phyloP scores from a whole-genome alignment of 1,140 invertebrate species.

The Dendrolimus punctatus region DNA sequence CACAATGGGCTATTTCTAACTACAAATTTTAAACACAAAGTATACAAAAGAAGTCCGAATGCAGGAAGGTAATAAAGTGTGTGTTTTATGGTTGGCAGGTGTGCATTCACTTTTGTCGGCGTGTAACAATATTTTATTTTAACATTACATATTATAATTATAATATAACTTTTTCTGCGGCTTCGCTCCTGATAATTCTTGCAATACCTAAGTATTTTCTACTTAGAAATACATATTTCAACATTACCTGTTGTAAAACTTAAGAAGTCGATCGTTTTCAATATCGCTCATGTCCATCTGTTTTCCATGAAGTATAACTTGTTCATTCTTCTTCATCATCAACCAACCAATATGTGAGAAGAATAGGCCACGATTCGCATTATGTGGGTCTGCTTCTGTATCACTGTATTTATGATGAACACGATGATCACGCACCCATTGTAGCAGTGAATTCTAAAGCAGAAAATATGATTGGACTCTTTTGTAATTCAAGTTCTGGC shows the following conservation, averaged over 20 bases:
- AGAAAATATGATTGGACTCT: neutral
- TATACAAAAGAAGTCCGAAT: no score
- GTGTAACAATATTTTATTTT: no score
- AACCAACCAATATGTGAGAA: slow-evolving; percentile 91
- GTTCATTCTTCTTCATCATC: slow-evolving; percentile 83
- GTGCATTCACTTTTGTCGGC: no score
- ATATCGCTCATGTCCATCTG: slow-evolving; percentile 84
- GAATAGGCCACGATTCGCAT: slow-evolving; percentile 86
- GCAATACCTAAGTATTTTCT: neutral
- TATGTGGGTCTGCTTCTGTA: slow-evolving; percentile 87
- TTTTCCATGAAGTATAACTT: slow-evolving; percentile 78
- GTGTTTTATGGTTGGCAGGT: no score
- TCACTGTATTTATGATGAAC: slow-evolving; percentile 88
- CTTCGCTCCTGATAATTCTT: no score
- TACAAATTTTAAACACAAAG: no score
- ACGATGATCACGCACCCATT: slow-evolving; percentile 81
- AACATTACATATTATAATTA: no score
- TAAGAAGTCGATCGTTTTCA: slow-evolving; percentile 79
- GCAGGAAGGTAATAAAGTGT: no score
- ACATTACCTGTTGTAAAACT: slow-evolving; percentile 78
- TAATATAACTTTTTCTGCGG: no score
- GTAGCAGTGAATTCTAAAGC: slow-evolving; percentile 54
- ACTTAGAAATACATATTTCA: neutral
- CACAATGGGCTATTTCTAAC: no score
- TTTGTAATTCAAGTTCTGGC: no score